Evolutionary conservation across 2,113 vertebrate species (phyloP).

Genomic region (Xiphophorus couchianus): DNA sequence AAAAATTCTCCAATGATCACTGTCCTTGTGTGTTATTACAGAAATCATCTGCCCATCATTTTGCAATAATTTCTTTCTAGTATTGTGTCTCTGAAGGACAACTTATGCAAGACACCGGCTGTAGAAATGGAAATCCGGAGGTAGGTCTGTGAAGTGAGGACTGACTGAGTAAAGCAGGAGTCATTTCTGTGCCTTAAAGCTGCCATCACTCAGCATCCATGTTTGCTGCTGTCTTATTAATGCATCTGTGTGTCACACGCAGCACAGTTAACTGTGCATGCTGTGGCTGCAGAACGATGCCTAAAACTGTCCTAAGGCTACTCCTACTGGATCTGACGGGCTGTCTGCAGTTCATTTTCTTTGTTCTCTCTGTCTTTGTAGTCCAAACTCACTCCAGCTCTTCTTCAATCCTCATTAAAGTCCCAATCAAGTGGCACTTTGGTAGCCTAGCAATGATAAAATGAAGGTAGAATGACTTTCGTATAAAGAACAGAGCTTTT

Average conservation of each 20-base stretch:
- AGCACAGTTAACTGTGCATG: constrained; percentile 59
- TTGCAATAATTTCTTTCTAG: too few relatives aligned
- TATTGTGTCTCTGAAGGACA: not conserved
- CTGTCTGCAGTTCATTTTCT: constrained; percentile 41
- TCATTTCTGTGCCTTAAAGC: constrained; percentile 29
- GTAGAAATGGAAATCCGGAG: constrained; percentile 37
- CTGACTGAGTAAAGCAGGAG: constrained; percentile 29
- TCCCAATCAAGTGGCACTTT: constrained; percentile 10
- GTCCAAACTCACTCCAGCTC: constrained; percentile 18
- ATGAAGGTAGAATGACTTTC: not conserved
- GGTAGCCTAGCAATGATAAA: constrained; percentile 23
- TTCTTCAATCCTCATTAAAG: constrained; percentile 2
- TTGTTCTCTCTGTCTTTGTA: constrained; percentile 50
- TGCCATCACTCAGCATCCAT: constrained; percentile 22
- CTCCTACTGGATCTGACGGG: constrained; percentile 51
- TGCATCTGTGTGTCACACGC: constrained; percentile 48
- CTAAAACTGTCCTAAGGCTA: constrained; percentile 32
- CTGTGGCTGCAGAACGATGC: constrained; percentile 47
- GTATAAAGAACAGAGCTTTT: not conserved
- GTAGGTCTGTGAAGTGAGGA: constrained; percentile 47
- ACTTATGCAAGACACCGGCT: not conserved
- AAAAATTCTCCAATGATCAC: not conserved
- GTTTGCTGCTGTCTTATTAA: constrained; percentile 51
- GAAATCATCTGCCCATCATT: too few relatives aligned
- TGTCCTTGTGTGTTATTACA: too few relatives aligned